Percentiles rank a stretch among this genome's conserved stretches.
These are phyloP conservation scores for Ormyrus thymus DNA, from an alignment of 2,888 invertebrate species.

Conservation along the genomic window DNA sequence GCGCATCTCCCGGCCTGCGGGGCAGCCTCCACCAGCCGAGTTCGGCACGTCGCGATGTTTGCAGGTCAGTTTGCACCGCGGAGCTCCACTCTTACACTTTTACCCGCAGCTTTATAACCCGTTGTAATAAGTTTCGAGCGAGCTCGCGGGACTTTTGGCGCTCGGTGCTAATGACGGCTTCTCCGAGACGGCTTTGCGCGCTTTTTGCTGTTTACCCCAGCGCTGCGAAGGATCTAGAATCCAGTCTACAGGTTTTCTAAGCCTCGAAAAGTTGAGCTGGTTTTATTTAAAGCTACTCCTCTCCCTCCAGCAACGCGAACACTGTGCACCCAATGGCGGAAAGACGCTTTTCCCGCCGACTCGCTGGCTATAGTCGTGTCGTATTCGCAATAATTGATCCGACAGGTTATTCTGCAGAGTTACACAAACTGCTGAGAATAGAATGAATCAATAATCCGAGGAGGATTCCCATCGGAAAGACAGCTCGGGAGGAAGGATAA, in stretches of 20 bases:
- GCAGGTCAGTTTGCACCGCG: conserved; percentile 23
- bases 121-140: conserved; percentile 30
- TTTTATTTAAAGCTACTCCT: conserved; percentile 32
- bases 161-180: conserved; percentile 42
- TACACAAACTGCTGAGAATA: too few species aligned
- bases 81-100: conserved; percentile 1
- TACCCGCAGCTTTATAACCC: conserved; percentile 18
- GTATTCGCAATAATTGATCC: too few species aligned
- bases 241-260: conserved; percentile 32
- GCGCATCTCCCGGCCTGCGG: conserved; percentile 5
- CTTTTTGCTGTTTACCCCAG: background rate
- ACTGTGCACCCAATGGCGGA: conserved; percentile 13
- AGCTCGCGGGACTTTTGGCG: background rate
- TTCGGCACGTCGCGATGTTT: background rate
- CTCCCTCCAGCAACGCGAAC: conserved; percentile 13
- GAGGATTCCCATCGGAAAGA: too few species aligned
- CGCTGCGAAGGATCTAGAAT: conserved; percentile 27
- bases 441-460: too few species aligned
- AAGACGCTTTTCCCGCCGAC: background rate
- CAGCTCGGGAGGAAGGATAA: too few species aligned
- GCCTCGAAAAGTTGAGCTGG: background rate
- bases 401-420: too few species aligned
- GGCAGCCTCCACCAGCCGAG: background rate
- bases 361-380: too few species aligned
- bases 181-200: conserved; percentile 8